Conservation (phyloP, 1,140 invertebrate genomes). For the Scaptomyza hsui region DNA sequence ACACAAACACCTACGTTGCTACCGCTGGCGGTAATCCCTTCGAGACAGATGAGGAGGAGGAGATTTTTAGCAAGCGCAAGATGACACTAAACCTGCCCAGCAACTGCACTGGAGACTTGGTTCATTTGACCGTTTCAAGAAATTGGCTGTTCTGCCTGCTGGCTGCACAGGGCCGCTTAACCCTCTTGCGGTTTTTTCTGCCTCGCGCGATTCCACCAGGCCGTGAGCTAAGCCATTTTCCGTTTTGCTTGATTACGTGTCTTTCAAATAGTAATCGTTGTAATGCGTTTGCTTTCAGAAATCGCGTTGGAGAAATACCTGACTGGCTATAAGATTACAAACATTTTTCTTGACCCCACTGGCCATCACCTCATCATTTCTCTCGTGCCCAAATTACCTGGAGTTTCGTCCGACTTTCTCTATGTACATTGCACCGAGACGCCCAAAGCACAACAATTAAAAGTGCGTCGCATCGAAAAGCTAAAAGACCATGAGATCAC, state of each 20-base stretch:
- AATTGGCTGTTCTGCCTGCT: slow-evolving; percentile 93
- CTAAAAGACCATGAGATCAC: slow-evolving; percentile 94
- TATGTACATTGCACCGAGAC: slow-evolving; percentile 89
- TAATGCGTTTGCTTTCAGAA: slow-evolving; percentile 82
- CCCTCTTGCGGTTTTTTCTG: slow-evolving; percentile 92
- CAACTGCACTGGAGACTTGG: slow-evolving; percentile 85
- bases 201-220: slow-evolving; percentile 90
- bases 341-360: slow-evolving; percentile 93
- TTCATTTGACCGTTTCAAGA: slow-evolving; percentile 91
- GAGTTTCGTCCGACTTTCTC: slow-evolving; percentile 89
- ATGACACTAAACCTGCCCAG: slow-evolving; percentile 91
- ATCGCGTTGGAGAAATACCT: slow-evolving; percentile 87
- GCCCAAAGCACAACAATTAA: slow-evolving; percentile 74
- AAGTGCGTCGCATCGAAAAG: slow-evolving; percentile 87
- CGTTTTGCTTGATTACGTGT: neutral
- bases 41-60: slow-evolving; percentile 86
- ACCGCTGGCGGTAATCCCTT: slow-evolving; percentile 65
- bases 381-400: slow-evolving; percentile 87
- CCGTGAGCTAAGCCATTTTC: slow-evolving; percentile 85
- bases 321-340: slow-evolving; percentile 86
- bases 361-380: slow-evolving; percentile 93
- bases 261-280: slow-evolving; percentile 22
- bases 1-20: slow-evolving; percentile 43
- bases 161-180: slow-evolving; percentile 91
- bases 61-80: slow-evolving; percentile 91